Conservation (phyloP, 1,140 invertebrate species). For the Adoxophyes honmai region DNA sequence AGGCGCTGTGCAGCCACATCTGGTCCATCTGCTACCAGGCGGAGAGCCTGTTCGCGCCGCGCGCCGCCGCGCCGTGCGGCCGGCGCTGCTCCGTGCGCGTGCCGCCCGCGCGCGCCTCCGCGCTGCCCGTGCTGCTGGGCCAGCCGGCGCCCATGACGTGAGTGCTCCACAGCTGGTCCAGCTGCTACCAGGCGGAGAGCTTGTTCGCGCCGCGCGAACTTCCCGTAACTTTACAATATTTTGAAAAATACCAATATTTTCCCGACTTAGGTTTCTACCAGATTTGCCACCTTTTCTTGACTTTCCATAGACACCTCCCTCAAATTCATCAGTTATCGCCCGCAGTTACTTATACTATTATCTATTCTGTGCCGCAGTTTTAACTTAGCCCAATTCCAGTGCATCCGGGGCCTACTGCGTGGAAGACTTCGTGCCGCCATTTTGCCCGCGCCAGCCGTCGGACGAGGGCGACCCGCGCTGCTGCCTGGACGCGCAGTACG, state of each 20-base stretch:
- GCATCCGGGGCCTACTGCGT: constrained; percentile 83
- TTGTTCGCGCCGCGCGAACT: constrained; percentile 68
- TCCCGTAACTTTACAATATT: too few species aligned
- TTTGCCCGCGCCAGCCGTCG: constrained; percentile 79
- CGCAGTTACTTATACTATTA: too few species aligned
- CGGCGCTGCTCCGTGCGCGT: constrained; percentile 82
- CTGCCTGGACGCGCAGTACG: constrained; percentile 75
- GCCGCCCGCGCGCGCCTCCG: constrained; percentile 64
- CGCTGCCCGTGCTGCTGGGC: constrained; percentile 71
- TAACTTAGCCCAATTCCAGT: too few species aligned
- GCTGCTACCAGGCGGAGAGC: constrained; percentile 87
- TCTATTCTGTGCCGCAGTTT: too few species aligned
- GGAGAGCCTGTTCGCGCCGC: constrained; percentile 78
- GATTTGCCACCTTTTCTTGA: too few species aligned
- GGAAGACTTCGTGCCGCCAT: constrained; percentile 79
- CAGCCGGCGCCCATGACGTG: constrained; percentile 72
- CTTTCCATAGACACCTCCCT: too few species aligned
- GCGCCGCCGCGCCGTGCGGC: constrained; percentile 81
- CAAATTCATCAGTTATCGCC: too few species aligned
- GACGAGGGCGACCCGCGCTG: constrained; percentile 81
- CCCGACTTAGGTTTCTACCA: too few species aligned
- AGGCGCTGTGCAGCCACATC: constrained; percentile 85
- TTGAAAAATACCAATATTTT: too few species aligned
- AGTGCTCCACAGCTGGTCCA: constrained; percentile 83
- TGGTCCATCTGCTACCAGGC: constrained; percentile 87